Percentiles rank a stretch among this genome's conserved stretches.
Evolutionary conservation across 2,888 invertebrate species (phyloP).

Genomic region (Hoplodrina blanda): DNA sequence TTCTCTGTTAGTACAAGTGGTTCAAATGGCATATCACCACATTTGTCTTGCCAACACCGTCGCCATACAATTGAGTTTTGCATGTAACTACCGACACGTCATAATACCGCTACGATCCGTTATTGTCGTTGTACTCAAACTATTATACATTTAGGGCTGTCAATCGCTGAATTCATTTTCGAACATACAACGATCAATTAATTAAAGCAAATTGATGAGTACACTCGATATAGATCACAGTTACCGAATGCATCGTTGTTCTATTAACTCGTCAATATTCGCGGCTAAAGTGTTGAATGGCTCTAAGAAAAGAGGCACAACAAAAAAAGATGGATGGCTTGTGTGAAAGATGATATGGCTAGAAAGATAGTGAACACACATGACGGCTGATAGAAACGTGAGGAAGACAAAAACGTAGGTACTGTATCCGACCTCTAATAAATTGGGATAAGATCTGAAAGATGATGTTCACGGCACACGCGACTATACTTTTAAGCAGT

Average conservation of each 20-base stretch:
- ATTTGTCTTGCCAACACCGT: constrained; percentile 22
- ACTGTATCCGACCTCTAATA: neutral
- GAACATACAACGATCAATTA: constrained; percentile 10
- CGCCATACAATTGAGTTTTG: constrained; percentile 17
- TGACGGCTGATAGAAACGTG: neutral
- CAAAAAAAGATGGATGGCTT: constrained; percentile 4
- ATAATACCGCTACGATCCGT: constrained; percentile 38
- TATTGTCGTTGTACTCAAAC: constrained; percentile 38
- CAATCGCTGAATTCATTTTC: constrained; percentile 8
- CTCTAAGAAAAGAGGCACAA: neutral
- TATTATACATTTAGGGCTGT: constrained; percentile 36
- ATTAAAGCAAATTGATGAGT: constrained; percentile 17
- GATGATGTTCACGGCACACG: neutral
- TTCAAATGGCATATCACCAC: neutral
- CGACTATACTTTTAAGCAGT: neutral
- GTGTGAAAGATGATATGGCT: constrained; percentile 6
- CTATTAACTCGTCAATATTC: constrained; percentile 6
- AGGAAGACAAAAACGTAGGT: neutral
- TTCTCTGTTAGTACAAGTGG: constrained; percentile 15
- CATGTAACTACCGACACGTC: constrained; percentile 22
- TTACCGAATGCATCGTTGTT: constrained; percentile 7
- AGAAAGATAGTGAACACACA: neutral
- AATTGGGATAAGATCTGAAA: neutral
- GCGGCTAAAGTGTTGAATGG: neutral
- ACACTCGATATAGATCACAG: constrained; percentile 14